These are phyloP conservation scores for Trissolcus brochymenae DNA, from an alignment of 2,888 invertebrate species.

Conservation along the genomic window DNA sequence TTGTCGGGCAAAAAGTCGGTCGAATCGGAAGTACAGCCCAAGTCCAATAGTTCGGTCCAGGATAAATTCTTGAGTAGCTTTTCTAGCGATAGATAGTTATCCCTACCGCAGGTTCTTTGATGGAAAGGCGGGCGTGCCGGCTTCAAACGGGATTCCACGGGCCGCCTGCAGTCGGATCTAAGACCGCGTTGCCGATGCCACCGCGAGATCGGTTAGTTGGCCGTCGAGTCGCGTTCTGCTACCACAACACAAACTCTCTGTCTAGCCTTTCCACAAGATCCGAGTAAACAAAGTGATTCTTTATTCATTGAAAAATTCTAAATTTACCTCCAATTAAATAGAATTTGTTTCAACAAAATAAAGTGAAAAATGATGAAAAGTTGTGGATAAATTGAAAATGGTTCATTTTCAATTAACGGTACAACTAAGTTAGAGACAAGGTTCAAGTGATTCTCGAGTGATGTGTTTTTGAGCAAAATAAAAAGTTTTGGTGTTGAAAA, in stretches of 20 bases:
- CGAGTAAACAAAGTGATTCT: slow-evolving; percentile 6
- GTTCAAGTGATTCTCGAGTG: slow-evolving; percentile 2
- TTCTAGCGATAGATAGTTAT: slow-evolving; percentile 54
- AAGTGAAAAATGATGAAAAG: background rate
- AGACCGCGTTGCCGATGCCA: slow-evolving; percentile 65
- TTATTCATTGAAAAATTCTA: background rate
- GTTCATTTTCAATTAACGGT: slow-evolving; percentile 13
- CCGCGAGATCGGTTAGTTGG: slow-evolving; percentile 45
- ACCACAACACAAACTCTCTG: background rate
- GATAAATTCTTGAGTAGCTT: slow-evolving; percentile 54
- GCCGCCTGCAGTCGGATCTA: slow-evolving; percentile 64
- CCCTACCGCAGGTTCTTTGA: slow-evolving; percentile 53
- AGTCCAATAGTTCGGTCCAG: slow-evolving; percentile 28
- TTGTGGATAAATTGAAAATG: background rate
- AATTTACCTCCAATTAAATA: background rate
- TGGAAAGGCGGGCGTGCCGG: slow-evolving; percentile 57
- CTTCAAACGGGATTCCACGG: slow-evolving; percentile 60
- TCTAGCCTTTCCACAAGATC: background rate
- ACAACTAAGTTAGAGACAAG: slow-evolving; percentile 12
- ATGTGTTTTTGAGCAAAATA: background rate
- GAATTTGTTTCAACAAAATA: background rate
- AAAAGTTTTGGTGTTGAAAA: background rate
- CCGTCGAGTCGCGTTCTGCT: slow-evolving; percentile 11
- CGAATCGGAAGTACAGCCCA: slow-evolving; percentile 38
- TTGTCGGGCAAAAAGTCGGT: slow-evolving; percentile 41